Evolutionary conservation across 2,888 invertebrate genomes (phyloP).

Genomic region (Pocota personata): DNA sequence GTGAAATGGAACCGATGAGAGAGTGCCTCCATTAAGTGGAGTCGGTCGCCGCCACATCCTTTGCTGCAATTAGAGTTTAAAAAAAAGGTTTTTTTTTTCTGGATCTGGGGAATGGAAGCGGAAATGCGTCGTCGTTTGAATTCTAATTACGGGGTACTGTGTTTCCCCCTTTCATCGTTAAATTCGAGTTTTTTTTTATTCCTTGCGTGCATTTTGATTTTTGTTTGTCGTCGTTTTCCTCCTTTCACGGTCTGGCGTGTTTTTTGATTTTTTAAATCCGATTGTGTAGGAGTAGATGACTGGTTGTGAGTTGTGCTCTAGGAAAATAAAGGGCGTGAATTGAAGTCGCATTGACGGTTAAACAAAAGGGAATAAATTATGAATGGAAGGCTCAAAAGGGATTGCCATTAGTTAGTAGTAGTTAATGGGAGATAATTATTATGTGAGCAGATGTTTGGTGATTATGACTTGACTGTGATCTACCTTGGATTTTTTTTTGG

Average conservation of each 20-base stretch:
- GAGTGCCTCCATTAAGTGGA: slow-evolving; percentile 40
- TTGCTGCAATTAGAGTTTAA: slow-evolving; percentile 34
- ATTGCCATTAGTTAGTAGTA: not conserved
- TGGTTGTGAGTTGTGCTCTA: not conserved
- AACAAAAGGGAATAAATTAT: slow-evolving; percentile 36
- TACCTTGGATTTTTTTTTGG: not conserved
- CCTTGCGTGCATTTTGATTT: slow-evolving; percentile 12
- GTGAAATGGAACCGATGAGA: slow-evolving; percentile 30
- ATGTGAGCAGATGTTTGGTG: slow-evolving; percentile 53
- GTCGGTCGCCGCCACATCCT: not conserved
- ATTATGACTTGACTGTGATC: slow-evolving; percentile 3
- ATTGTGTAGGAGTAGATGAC: slow-evolving; percentile 57
- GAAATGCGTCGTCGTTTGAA: slow-evolving; percentile 68
- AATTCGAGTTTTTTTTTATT: slow-evolving; percentile 9
- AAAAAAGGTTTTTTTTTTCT: slow-evolving; percentile 2
- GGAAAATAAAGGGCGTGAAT: slow-evolving; percentile 47
- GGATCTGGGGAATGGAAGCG: slow-evolving; percentile 34
- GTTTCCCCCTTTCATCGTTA: slow-evolving; percentile 34
- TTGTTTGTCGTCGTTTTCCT: not conserved
- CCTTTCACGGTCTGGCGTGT: slow-evolving; percentile 57
- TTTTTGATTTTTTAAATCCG: slow-evolving; percentile 69
- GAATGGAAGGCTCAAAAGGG: not conserved
- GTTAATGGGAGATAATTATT: slow-evolving; percentile 36
- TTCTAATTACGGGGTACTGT: slow-evolving; percentile 60
- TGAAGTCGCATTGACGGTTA: slow-evolving; percentile 65